Evolutionary conservation across 2,888 invertebrate genomes (phyloP).

Genomic region (Drosophila siamana): DNA sequence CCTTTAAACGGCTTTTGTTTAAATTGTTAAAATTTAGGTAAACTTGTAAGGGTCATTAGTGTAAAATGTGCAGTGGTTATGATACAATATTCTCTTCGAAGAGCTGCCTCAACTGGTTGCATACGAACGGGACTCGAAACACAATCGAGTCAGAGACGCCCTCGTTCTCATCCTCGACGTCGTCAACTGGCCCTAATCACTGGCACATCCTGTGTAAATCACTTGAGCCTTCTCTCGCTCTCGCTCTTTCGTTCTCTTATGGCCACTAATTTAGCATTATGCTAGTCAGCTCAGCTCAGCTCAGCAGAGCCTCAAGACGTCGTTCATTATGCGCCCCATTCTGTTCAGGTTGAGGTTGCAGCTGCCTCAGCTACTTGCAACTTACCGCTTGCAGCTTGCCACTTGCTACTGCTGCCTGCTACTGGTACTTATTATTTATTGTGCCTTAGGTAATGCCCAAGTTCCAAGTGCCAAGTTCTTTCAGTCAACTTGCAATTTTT

Average conservation of each 20-base stretch:
- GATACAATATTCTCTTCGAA: slow-evolving; percentile 13
- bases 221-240: slow-evolving; percentile 41
- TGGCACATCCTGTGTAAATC: slow-evolving; percentile 60
- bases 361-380: slow-evolving; percentile 4
- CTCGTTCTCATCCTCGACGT: not conserved
- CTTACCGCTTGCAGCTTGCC: slow-evolving; percentile 12
- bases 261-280: slow-evolving; percentile 79
- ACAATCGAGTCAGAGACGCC: not conserved
- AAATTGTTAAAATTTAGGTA: slow-evolving; percentile 12
- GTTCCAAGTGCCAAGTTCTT: slow-evolving; percentile 64
- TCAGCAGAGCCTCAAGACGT: slow-evolving; percentile 58
- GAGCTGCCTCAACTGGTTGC: slow-evolving; percentile 15
- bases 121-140: not conserved
- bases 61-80: slow-evolving; percentile 23
- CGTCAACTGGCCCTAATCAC: slow-evolving; percentile 50
- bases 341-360: slow-evolving; percentile 49
- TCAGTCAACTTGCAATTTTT: slow-evolving; percentile 78
- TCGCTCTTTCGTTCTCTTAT: slow-evolving; percentile 26
- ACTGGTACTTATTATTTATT: slow-evolving; percentile 76
- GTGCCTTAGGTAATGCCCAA: slow-evolving; percentile 78
- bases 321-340: slow-evolving; percentile 76
- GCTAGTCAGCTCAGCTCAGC: slow-evolving; percentile 60
- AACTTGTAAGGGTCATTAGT: slow-evolving; percentile 37
- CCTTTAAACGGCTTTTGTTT: not conserved
- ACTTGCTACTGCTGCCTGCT: slow-evolving; percentile 9